phyloP scores from a whole-genome alignment of 2,113 vertebrate genomes.

The Nycticorax nycticorax region DNA sequence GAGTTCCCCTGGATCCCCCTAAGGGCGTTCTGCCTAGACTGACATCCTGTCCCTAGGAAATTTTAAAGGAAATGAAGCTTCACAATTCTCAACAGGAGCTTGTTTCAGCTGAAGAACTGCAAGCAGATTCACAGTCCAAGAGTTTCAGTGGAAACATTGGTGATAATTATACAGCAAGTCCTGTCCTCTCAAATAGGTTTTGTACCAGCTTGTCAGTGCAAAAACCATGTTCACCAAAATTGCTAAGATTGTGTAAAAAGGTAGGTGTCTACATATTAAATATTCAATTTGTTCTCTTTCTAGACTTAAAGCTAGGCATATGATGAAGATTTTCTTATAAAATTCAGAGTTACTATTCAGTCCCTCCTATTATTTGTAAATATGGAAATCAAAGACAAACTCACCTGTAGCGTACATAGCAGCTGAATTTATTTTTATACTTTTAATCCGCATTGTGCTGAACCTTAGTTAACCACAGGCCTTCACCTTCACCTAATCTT shows the following conservation, averaged over 20 bases:
- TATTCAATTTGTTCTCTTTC: background rate
- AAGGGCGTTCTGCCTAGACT: background rate
- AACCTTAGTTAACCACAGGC: background rate
- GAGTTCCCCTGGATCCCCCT: background rate
- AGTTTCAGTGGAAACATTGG: background rate
- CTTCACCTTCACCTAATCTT: background rate
- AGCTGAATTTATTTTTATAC: background rate
- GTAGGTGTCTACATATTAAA: background rate
- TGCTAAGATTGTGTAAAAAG: background rate
- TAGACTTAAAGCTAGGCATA: background rate
- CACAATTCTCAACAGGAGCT: background rate
- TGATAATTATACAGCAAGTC: background rate
- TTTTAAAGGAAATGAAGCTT: constrained; percentile 25
- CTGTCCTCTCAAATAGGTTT: background rate
- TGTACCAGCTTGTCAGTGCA: background rate
- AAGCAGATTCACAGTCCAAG: background rate
- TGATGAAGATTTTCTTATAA: background rate
- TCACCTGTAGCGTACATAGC: background rate
- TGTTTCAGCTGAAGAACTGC: background rate
- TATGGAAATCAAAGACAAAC: background rate
- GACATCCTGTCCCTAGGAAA: background rate
- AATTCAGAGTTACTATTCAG: background rate
- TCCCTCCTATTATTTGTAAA: background rate
- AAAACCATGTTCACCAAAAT: rapidly evolving
- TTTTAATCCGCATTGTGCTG: background rate